These are phyloP conservation scores for Pomatorhinus ruficollis DNA, from an alignment of 2,113 vertebrate genomes.

Conservation along the genomic window DNA sequence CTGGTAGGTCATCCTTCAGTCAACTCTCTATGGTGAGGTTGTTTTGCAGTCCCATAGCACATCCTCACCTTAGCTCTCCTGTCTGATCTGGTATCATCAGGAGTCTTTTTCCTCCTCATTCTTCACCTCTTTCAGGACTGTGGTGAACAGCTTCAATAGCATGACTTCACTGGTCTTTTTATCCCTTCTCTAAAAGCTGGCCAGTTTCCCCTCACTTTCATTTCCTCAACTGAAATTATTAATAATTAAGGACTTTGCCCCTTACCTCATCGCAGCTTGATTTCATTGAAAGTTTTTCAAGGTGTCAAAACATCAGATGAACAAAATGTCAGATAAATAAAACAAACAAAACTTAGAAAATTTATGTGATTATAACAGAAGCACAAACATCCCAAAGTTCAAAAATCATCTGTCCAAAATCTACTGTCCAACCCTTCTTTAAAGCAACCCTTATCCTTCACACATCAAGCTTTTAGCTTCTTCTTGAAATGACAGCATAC, in stretches of 20 bases:
- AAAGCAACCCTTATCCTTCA: neutral
- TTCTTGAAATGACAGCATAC: neutral
- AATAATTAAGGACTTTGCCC: neutral
- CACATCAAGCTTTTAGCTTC: neutral
- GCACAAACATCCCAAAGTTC: neutral
- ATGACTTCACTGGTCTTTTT: neutral
- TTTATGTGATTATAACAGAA: neutral
- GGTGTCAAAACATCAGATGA: neutral
- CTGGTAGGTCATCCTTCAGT: neutral
- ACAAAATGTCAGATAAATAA: neutral
- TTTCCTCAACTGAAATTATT: neutral
- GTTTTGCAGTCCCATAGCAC: neutral
- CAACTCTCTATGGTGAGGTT: neutral
- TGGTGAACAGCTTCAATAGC: neutral
- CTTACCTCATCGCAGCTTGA: neutral
- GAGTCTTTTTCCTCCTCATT: neutral
- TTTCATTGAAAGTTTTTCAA: neutral
- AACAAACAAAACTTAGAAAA: neutral
- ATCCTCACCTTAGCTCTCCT: neutral
- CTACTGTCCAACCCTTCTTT: neutral
- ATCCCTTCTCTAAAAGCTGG: neutral
- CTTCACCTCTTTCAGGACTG: neutral
- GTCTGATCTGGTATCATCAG: neutral
- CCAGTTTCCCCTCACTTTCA: neutral
- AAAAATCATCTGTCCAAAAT: neutral